Evolutionary conservation across 2,113 vertebrate genomes (phyloP), one percentile per base, ranked within the genome.

Genomic region (Tapirus terrestris): DNA sequence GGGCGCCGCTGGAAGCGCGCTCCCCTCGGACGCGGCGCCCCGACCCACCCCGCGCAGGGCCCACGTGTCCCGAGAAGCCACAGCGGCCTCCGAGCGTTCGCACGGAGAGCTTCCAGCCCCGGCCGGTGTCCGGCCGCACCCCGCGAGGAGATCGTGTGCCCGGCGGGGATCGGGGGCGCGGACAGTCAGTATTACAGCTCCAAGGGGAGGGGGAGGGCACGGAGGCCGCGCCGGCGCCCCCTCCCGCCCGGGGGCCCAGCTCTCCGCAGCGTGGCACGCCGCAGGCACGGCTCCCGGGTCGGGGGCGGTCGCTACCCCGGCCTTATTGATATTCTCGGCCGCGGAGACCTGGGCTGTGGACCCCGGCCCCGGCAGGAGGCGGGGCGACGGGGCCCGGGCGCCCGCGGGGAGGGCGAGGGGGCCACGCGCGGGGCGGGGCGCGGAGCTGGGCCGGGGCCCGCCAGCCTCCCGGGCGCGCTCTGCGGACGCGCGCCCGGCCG

Each of bases 171-270:
- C 18, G 14, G 29, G 70, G 87, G 31, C 31, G 65, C 68, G 18
- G 6, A 16, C 61, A 23, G 65, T 94, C 96, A 98, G 96, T 97
- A 92, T 97, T 97, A 94, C 36, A 45, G 36, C 60, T 21, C 45
- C 45, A 12, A 31, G 36, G 70, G 48, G 20, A 5, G 58, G 27
- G 8, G 6, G 39, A 51, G 4, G 5, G 13, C 12, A 11, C 56
- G 6, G 90, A 43, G 68, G 95, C 27, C 39, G 31, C 63, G 8
- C 61, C 9, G 25, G 72, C 70, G 23, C 17, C 33, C 43, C 7
- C 31, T 29, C 51, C 53, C 80, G 83, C 80, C 79, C n/a, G 2
- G 45, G 36, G 48, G 17, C 61, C 86, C 56, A 13, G 68, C 9
- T 63, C 75, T 14, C 1, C 27, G 86, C 39, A 3, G 68, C 79